Conservation (phyloP, 2,888 invertebrate species). For the Lydus trimaculatus region DNA sequence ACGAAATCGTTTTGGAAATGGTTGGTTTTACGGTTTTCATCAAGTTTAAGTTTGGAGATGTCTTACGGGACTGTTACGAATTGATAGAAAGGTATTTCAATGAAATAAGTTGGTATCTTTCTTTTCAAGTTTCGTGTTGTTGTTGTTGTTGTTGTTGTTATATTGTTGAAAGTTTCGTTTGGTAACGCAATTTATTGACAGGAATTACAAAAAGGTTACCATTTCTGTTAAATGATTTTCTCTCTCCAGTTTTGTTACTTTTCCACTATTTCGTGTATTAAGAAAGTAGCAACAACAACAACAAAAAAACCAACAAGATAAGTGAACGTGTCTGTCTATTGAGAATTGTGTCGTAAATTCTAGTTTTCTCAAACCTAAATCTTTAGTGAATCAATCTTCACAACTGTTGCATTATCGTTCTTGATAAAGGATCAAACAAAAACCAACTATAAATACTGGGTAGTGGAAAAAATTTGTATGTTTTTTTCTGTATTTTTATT, state of each 20-base stretch:
- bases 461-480: too few relatives aligned
- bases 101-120: neutral
- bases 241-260: neutral
- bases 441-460: too few relatives aligned
- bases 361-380: neutral
- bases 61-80: neutral
- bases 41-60: neutral
- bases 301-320: neutral
- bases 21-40: neutral
- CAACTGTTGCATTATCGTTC: neutral
- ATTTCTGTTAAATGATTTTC: neutral
- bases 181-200: neutral
- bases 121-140: neutral
- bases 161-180: neutral
- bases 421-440: neutral
- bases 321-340: neutral
- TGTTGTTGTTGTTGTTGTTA: neutral
- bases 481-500: too few relatives aligned
- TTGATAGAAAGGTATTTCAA: neutral
- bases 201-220: neutral
- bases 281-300: neutral
- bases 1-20: neutral
- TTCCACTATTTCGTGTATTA: too few relatives aligned
- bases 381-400: neutral
- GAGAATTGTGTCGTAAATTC: neutral